Conservation (phyloP, 2,113 vertebrate species). For the Heterotis niloticus region DNA sequence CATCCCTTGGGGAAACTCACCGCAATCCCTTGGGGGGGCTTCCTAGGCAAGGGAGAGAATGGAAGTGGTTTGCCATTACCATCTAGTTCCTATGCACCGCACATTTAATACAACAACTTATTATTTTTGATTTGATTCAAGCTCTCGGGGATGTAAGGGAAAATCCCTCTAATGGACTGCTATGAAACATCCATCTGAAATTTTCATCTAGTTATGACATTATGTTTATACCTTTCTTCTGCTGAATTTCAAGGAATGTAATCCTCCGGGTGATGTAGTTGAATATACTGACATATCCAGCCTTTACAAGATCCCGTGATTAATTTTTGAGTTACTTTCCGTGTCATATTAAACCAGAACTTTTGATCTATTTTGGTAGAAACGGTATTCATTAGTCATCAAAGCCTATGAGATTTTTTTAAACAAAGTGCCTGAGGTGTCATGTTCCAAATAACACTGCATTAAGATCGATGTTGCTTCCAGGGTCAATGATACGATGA, state of each 20-base stretch:
- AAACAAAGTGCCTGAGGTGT: background rate
- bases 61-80: no score
- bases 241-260: background rate
- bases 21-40: no score
- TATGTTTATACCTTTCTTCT: background rate
- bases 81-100: no score
- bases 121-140: no score
- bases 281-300: background rate
- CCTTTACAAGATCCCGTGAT: constrained; percentile 4
- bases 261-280: background rate
- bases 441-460: background rate
- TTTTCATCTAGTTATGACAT: background rate
- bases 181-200: background rate
- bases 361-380: background rate
- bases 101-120: no score
- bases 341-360: background rate
- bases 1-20: no score
- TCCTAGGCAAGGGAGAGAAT: no score
- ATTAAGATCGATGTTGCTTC: background rate
- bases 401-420: background rate
- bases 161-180: background rate
- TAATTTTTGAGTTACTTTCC: constrained; percentile 9
- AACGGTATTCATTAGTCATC: background rate
- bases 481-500: background rate
- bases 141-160: no score